phyloP scores from a whole-genome alignment of 1,140 invertebrate genomes.

The Hyposmocoma kahamanoa region DNA sequence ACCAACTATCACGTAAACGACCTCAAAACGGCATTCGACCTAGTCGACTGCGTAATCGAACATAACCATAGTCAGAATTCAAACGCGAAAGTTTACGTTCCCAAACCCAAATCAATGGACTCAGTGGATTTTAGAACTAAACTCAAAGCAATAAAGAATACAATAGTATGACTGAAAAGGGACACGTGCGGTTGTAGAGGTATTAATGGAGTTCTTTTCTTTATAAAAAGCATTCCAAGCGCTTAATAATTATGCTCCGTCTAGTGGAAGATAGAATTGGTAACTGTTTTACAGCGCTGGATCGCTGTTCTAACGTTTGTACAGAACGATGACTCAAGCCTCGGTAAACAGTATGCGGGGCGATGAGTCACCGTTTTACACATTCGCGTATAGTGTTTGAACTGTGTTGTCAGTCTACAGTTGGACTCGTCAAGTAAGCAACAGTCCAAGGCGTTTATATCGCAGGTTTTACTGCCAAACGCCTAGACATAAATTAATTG shows the following conservation, averaged over 20 bases:
- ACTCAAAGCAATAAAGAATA: constrained; percentile 23
- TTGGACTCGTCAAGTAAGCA: constrained; percentile 63
- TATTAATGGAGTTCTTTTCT: constrained; percentile 66
- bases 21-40: constrained; percentile 69
- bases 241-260: constrained; percentile 37
- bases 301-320: constrained; percentile 36
- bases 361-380: constrained; percentile 73
- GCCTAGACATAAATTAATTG: constrained; percentile 41
- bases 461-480: constrained; percentile 60
- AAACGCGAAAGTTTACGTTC: constrained; percentile 68
- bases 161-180: constrained; percentile 27
- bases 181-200: constrained; percentile 66
- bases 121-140: constrained; percentile 25
- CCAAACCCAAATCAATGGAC: constrained; percentile 21
- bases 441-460: constrained; percentile 61
- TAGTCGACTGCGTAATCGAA: constrained; percentile 62
- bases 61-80: constrained; percentile 56
- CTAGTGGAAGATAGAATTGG: constrained; percentile 20
- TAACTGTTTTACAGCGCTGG: constrained; percentile 35
- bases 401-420: constrained; percentile 70
- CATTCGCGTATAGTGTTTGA: constrained; percentile 72
- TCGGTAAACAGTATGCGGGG: constrained; percentile 73
- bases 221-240: constrained; percentile 46
- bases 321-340: constrained; percentile 68
- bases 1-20: constrained; percentile 50